Base-by-base conservation (phyloP, 2,888 invertebrate species). In the Stegana nigrithorax region DNA sequence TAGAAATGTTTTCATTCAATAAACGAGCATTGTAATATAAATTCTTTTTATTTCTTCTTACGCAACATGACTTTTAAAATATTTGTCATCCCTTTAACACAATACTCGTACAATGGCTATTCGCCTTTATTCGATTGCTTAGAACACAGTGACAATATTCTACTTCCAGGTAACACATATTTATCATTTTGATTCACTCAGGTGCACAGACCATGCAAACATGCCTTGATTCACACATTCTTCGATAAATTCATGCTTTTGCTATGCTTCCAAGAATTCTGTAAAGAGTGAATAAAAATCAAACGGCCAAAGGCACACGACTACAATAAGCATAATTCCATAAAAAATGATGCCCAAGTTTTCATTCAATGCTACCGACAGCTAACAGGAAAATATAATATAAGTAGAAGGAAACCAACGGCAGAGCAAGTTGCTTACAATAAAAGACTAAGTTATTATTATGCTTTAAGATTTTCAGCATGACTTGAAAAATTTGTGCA, bases 171-270 rank as follows among this genome's bases (percentile, higher is more conserved):
- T 6, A 4, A 39, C 17, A 39, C n/a, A 39, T 10, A 17, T 39
- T 39, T 55, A 55, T 32, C 53, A 36, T n/a, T 55, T 36, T 36
- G 53, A 36, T 55, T 55, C 21, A 55, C 53, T 36, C 53, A 55
- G 32, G 53, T 36, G 53, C 21, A 55, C 32, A 36, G 36, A 19
- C 21, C 39, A 17, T 39, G 2, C 17, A 39, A 14, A 8, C 39
- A 39, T 39, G 39, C 39, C 39, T 39, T 39, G 39, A 39, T 5
- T 39, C 39, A 39, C 2, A 14, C 39, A 39, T 39, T 36, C 36
- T 4, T n/a, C 14, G 4, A 10, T 6, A 36, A n/a, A 39, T 17
- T n/a, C 39, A 2, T 39, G 2, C n/a, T 39, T 17, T 4, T 39
- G n/a, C n/a, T n/a, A 8, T n/a, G n/a, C 6, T 39, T n/a, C 14